phyloP scores from a whole-genome alignment of 2,113 vertebrate genomes.

The Mystacornis crossleyi region DNA sequence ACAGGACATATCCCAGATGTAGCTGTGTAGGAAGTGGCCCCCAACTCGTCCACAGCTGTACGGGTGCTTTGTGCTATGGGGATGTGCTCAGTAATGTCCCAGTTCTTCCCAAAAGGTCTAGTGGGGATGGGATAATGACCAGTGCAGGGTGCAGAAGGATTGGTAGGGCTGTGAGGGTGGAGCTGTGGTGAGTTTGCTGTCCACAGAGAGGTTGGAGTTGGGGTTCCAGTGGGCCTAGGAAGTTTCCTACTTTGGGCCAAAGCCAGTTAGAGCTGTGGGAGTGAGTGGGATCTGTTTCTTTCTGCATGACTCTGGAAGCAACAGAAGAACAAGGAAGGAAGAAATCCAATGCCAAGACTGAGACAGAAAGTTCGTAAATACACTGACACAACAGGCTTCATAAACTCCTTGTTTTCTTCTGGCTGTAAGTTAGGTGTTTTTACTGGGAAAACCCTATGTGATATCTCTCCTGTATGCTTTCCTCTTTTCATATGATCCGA shows the following conservation, averaged over 20 bases:
- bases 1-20: neutral
- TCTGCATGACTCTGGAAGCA: neutral
- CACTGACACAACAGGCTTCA: neutral
- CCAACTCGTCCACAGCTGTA: neutral
- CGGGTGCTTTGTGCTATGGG: accelerated
- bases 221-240: neutral
- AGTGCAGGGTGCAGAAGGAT: accelerated
- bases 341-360: neutral
- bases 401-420: neutral
- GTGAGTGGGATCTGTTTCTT: neutral
- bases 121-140: accelerated
- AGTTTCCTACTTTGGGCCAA: neutral
- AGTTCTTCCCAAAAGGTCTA: neutral
- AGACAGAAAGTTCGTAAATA: neutral
- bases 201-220: neutral
- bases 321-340: neutral
- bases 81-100: accelerated
- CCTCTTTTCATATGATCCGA: neutral
- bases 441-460: neutral
- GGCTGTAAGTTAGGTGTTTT: neutral
- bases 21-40: neutral
- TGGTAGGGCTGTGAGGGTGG: neutral
- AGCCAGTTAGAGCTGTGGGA: neutral
- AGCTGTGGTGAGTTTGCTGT: neutral
- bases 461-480: neutral